Percentiles rank a stretch among this genome's conserved stretches.
phyloP scores from a whole-genome alignment of 2,797 vertebrate genomes.

The Enteromius viviparus region DNA sequence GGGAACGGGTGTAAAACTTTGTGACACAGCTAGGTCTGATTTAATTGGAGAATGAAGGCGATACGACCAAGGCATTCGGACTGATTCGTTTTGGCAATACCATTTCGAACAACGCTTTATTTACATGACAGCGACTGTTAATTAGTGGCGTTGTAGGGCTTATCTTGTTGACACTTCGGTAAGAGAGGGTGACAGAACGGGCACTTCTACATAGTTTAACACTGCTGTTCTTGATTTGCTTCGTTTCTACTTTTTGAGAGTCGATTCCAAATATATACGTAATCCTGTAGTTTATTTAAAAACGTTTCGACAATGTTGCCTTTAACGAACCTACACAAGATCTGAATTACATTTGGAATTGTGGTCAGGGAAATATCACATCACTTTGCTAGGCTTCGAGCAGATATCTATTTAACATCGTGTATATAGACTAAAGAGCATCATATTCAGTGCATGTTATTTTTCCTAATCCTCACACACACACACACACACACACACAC shows the following conservation, averaged over 20 bases:
- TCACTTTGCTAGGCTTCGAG: conserved; percentile 46
- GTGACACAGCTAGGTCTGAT: conserved; percentile 1
- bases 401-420: conserved; percentile 36
- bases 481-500: conserved; percentile 45
- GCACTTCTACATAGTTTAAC: conserved; percentile 20
- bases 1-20: background rate
- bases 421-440: conserved; percentile 46
- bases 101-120: conserved; percentile 39
- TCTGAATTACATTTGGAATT: conserved; percentile 39
- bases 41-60: conserved; percentile 18
- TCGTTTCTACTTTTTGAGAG: conserved; percentile 29
- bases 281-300: conserved; percentile 36
- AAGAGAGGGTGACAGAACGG: background rate
- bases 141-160: conserved; percentile 14
- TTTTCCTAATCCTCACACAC: conserved; percentile 20
- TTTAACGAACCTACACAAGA: conserved; percentile 55
- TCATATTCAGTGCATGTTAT: conserved; percentile 51
- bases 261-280: conserved; percentile 29
- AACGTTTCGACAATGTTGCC: conserved; percentile 52
- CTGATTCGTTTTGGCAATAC: conserved; percentile 23
- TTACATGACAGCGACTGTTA: conserved; percentile 58
- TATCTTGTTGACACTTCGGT: conserved; percentile 15
- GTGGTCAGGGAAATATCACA: conserved; percentile 48
- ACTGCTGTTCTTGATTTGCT: conserved; percentile 23
- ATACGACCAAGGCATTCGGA: background rate